Conservation (phyloP, 1,140 invertebrate genomes). For the Papilio machaon region DNA sequence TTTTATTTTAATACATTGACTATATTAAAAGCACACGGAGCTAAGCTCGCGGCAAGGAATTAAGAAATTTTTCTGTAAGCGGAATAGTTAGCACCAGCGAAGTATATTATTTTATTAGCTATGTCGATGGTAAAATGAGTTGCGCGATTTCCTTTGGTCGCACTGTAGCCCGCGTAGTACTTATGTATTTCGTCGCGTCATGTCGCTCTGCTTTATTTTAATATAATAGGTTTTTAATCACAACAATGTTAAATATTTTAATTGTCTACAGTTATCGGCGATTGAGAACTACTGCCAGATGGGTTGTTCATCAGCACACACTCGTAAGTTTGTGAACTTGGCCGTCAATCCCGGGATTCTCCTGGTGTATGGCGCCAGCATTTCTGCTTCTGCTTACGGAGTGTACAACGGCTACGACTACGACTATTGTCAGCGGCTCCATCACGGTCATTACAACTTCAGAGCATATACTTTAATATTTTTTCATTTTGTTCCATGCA, state of each 20-base stretch:
- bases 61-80: too few species aligned
- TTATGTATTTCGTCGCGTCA: too few species aligned
- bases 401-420: conserved; percentile 70
- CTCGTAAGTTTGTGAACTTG: conserved; percentile 77
- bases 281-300: conserved; percentile 85
- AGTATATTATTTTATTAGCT: too few species aligned
- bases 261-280: conserved; percentile 85
- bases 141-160: too few species aligned
- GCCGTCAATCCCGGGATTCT: conserved; percentile 41
- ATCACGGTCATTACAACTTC: conserved; percentile 75
- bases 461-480: conserved; percentile 82
- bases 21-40: too few species aligned
- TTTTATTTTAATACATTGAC: too few species aligned
- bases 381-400: conserved; percentile 47
- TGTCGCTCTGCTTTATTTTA: not conserved
- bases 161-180: too few species aligned
- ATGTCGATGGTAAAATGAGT: too few species aligned
- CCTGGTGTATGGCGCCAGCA: conserved; percentile 42
- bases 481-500: conserved; percentile 82
- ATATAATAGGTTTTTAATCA: not conserved
- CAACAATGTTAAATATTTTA: conserved; percentile 54
- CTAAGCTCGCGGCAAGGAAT: too few species aligned
- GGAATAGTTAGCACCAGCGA: too few species aligned
- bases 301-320: conserved; percentile 81
- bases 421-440: conserved; percentile 84